Conservation (phyloP, 2,797 vertebrate genomes). For the Lophius americanus region DNA sequence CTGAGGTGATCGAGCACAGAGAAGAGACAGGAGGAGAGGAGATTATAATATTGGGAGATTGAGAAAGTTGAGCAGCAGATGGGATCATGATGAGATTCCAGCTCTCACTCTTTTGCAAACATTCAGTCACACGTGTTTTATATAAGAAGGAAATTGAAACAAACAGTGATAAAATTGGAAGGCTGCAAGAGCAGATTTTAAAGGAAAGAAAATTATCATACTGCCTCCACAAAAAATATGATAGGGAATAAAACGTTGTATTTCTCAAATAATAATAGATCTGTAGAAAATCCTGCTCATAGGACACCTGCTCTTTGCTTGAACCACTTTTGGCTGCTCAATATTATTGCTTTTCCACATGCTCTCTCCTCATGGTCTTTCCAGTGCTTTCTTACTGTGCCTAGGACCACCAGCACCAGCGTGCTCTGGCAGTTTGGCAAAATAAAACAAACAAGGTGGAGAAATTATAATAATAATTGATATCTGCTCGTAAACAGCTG, state of each 20-base stretch:
- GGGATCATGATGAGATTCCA: not conserved
- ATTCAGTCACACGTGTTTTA: slow-evolving; percentile 4
- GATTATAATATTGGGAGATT: not conserved
- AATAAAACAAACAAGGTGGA: too few species aligned
- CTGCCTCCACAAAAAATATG: slow-evolving; percentile 2
- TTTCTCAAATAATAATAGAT: too few species aligned
- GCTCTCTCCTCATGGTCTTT: too few species aligned
- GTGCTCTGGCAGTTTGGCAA: too few species aligned
- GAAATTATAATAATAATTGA: too few species aligned
- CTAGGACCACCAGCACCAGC: too few species aligned
- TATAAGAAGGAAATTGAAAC: not conserved
- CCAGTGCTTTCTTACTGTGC: too few species aligned
- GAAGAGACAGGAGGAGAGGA: too few species aligned
- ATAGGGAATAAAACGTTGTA: too few species aligned
- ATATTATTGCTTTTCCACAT: too few species aligned
- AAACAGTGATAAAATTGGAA: not conserved
- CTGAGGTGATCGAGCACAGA: slow-evolving; percentile 2
- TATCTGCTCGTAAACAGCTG: too few species aligned
- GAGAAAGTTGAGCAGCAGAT: slow-evolving; percentile 1
- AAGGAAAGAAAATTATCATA: slow-evolving; percentile 12
- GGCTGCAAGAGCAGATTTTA: slow-evolving; percentile 6
- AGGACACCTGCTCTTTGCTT: not conserved
- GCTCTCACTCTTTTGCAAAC: slow-evolving; percentile 1
- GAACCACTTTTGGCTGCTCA: not conserved
- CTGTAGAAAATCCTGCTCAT: not conserved